These are phyloP conservation scores for Acleris literana DNA, from an alignment of 2,888 invertebrate genomes.

Conservation along the genomic window DNA sequence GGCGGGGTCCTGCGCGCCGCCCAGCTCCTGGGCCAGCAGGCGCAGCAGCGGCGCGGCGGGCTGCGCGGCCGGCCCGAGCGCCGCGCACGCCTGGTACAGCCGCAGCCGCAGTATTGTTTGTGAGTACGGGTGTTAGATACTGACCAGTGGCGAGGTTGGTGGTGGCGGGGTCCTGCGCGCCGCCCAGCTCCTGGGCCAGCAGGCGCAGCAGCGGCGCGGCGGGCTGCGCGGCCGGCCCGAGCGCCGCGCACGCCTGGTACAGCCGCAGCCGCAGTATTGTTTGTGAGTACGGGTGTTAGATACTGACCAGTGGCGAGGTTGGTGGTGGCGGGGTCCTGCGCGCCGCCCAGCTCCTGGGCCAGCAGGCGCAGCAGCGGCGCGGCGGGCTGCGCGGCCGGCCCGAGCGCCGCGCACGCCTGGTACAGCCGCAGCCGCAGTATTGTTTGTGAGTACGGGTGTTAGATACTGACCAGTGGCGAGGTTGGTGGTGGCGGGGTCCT, in stretches of 20 bases:
- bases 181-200: slow-evolving; percentile 97
- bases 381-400: slow-evolving; percentile 68
- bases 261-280: slow-evolving; percentile 95
- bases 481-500: slow-evolving; percentile 97
- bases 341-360: slow-evolving; percentile 97
- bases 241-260: slow-evolving; percentile 88
- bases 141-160: slow-evolving; percentile 86
- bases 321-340: slow-evolving; percentile 96
- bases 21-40: slow-evolving; percentile 97
- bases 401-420: slow-evolving; percentile 85
- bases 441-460: no score
- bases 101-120: slow-evolving; percentile 96
- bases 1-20: slow-evolving; percentile 96
- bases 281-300: no score
- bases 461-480: slow-evolving; percentile 57
- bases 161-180: slow-evolving; percentile 95
- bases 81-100: slow-evolving; percentile 90
- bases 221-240: slow-evolving; percentile 57
- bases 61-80: slow-evolving; percentile 55
- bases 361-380: slow-evolving; percentile 95
- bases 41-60: slow-evolving; percentile 91
- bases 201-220: slow-evolving; percentile 94
- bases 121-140: no score
- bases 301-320: slow-evolving; percentile 82
- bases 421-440: slow-evolving; percentile 96